A percentile compares a stretch with the other conserved stretches of the same genome.
Evolutionary conservation across 2,888 invertebrate genomes (phyloP).

Genomic region (Laothoe populi): DNA sequence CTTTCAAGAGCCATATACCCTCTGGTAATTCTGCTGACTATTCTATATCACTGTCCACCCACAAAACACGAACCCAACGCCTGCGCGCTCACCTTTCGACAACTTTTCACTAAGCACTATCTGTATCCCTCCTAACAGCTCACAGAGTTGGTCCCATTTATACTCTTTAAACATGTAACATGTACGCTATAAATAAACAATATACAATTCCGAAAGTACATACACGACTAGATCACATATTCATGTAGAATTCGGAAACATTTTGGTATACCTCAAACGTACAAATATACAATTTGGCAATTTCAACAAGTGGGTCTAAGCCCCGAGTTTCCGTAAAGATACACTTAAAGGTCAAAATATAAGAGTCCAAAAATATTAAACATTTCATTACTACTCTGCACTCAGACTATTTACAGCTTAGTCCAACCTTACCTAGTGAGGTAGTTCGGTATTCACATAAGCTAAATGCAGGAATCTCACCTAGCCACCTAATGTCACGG

Average conservation of each 20-base stretch:
- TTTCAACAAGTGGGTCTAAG: conserved; percentile 53
- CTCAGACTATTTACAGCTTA: conserved; percentile 77
- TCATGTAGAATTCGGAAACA: conserved; percentile 84
- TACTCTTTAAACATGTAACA: conserved; percentile 72
- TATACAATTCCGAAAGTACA: conserved; percentile 83
- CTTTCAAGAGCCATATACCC: conserved; percentile 71
- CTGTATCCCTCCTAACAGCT: conserved; percentile 63
- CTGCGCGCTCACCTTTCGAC: conserved; percentile 42
- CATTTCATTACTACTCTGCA: conserved; percentile 63
- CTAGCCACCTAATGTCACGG: conserved; percentile 35
- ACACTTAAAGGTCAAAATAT: conserved; percentile 53
- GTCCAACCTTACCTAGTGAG: conserved; percentile 81
- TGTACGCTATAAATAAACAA: conserved; percentile 79
- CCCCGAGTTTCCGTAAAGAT: conserved; percentile 56
- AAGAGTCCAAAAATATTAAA: conserved; percentile 60
- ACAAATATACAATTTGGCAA: conserved; percentile 81
- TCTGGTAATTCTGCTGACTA: conserved; percentile 59
- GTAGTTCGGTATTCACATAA: conserved; percentile 74
- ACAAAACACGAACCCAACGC: conserved; percentile 43
- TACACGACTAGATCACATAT: conserved; percentile 84
- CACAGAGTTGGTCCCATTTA: conserved; percentile 82
- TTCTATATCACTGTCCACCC: conserved; percentile 36
- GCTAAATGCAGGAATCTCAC: conserved; percentile 73
- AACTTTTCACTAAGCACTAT: conserved; percentile 49
- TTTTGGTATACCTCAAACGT: conserved; percentile 80